Evolutionary conservation across 1,140 invertebrate genomes (phyloP), one percentile per base, ranked within the genome.

Genomic region (Drosophila ambigua): DNA sequence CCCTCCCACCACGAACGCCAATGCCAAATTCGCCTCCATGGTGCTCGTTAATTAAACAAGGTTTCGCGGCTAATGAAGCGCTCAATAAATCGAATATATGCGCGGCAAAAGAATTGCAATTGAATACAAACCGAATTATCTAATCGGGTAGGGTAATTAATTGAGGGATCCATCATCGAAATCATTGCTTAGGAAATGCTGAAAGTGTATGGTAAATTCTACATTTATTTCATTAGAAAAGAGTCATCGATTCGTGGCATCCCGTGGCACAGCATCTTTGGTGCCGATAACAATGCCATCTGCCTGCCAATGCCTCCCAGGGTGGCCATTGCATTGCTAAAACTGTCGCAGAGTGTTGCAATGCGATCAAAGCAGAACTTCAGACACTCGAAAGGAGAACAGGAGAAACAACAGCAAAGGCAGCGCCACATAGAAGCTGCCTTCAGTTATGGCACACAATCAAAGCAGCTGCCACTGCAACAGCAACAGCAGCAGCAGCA

Each of bases 11-110:
- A 8, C 55, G 52, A 73, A 59, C 54, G 64, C 41, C 74, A 65
- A 50, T 78, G 72, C 84, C 69, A 85, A 81, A 78, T 48, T 75
- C 59, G 6, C 41, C 15, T 69, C 31, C 45, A 31, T 72, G 76
- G 46, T 72, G 78, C 45, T 53, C 26, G 45, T 77, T 84, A 84
- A 84, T 84, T 84, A 79, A 84, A 72, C 60, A 68, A 64, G 73
- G 60, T 43, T 26, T 26, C 51, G 43, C 4, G 35, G 35, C 80
- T 66, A 79, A 84, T 76, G 52, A 77, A 77, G 64, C 49, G 58
- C 35, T 51, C 52, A 74, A 74, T 66, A 66, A 58, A 65, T 66
- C 65, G 51, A 69, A 58, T 45, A 35, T 48, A 8, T 24, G 13
- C 16, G 20, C 2, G 28, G 9, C 2, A 7, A n/a, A 26, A 41